phyloP scores from a whole-genome alignment of 2,888 invertebrate genomes.

The Megamerina dolium region DNA sequence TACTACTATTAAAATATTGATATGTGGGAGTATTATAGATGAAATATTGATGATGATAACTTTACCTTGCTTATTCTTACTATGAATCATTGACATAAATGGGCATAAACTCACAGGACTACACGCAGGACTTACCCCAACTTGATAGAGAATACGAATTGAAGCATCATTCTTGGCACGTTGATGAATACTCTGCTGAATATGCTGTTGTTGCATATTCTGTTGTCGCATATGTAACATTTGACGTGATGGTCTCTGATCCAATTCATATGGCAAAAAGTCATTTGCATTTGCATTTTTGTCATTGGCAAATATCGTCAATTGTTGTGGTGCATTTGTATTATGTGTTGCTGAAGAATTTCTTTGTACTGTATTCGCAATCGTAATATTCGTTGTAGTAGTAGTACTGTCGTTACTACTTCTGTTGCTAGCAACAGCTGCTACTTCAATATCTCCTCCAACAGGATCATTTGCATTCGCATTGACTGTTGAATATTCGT shows the following conservation, averaged over 20 bases:
- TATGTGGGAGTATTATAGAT: too few relatives aligned
- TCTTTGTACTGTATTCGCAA: not conserved
- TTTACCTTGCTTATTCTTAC: too few relatives aligned
- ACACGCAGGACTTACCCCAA: conserved; percentile 41
- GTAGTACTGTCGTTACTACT: conserved; percentile 8
- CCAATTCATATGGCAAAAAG: conserved; percentile 30
- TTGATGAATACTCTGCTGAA: conserved; percentile 8
- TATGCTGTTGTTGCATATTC: conserved; percentile 23
- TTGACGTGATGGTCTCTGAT: conserved; percentile 48
- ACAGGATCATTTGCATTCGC: conserved; percentile 19
- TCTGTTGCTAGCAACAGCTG: conserved; percentile 14
- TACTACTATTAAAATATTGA: too few relatives aligned
- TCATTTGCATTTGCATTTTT: conserved; percentile 16
- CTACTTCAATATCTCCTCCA: conserved; percentile 1
- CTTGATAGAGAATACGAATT: conserved; percentile 62
- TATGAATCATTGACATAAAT: too few relatives aligned
- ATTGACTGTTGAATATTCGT: conserved; percentile 37
- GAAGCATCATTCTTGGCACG: conserved; percentile 9
- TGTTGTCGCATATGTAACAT: conserved; percentile 49
- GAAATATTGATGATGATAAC: too few relatives aligned
- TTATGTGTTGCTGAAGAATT: conserved; percentile 8
- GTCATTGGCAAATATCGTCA: too few relatives aligned
- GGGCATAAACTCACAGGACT: too few relatives aligned
- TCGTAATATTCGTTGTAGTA: conserved; percentile 12
- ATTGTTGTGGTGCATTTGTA: conserved; percentile 20